Percentiles rank a stretch among this genome's conserved stretches.
phyloP scores from a whole-genome alignment of 2,888 invertebrate species.

The Dimorphilus gyrociliatus region DNA sequence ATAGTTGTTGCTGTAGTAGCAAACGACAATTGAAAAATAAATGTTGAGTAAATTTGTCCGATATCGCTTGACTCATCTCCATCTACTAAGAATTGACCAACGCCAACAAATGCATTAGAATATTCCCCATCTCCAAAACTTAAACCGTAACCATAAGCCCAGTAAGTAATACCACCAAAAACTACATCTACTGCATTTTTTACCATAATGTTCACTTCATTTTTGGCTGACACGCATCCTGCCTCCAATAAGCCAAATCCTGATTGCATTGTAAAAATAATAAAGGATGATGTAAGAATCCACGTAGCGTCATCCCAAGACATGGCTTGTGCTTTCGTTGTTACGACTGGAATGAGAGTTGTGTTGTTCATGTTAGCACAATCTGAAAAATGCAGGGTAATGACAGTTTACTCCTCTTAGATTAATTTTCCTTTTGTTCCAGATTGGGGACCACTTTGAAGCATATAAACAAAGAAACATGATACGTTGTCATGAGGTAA shows the following conservation, averaged over 20 bases:
- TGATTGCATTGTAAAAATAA: conserved; percentile 80
- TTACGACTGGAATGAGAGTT: no score
- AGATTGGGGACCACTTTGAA: no score
- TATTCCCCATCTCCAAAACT: conserved; percentile 19
- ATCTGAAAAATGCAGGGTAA: no score
- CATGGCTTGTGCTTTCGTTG: no score
- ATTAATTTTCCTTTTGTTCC: no score
- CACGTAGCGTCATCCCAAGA: conserved; percentile 74
- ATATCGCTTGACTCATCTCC: no score
- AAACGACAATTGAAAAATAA: conserved; percentile 45
- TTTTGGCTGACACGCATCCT: conserved; percentile 20
- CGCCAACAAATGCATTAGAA: no score
- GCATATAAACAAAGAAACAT: no score
- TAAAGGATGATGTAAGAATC: conserved; percentile 72
- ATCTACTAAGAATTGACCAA: no score
- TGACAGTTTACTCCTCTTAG: no score
- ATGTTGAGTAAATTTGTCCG: conserved; percentile 6
- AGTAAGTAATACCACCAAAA: conserved; percentile 21
- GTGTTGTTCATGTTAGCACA: no score
- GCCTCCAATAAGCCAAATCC: conserved; percentile 24
- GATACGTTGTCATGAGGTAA: no score
- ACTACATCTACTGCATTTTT: conserved; percentile 25
- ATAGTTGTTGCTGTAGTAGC: conserved; percentile 65
- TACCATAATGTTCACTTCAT: conserved; percentile 26
- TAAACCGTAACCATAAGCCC: conserved; percentile 23